Conservation (phyloP, 1,140 invertebrate species). For the Drosophila nebulosa region DNA sequence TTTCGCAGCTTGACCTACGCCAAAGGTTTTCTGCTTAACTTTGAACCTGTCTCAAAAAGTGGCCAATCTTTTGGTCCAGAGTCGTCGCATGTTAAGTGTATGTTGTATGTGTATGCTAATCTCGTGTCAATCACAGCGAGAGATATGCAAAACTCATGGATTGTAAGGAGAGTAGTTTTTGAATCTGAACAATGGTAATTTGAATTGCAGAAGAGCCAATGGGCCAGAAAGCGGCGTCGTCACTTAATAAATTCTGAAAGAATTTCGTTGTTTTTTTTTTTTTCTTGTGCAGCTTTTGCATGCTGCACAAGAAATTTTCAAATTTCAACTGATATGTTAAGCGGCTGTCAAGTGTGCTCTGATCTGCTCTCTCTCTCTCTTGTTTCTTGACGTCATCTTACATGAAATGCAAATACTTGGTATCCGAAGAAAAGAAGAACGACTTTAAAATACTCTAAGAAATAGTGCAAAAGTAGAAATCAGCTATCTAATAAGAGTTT, state of each 20-base stretch:
- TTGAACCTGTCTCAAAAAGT: conserved; percentile 44
- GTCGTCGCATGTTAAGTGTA: neutral
- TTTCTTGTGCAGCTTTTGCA: conserved; percentile 49
- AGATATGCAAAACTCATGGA: conserved; percentile 57
- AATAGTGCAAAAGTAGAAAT: neutral
- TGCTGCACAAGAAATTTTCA: conserved; percentile 66
- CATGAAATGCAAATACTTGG: conserved; percentile 67
- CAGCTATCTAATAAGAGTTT: neutral
- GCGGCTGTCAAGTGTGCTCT: conserved; percentile 57
- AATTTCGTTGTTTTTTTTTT: neutral
- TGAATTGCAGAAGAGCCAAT: conserved; percentile 70
- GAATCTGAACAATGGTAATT: conserved; percentile 65
- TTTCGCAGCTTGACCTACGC: conserved; percentile 52
- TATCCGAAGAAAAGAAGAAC: neutral
- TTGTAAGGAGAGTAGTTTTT: conserved; percentile 10
- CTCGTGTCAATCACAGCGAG: conserved; percentile 67
- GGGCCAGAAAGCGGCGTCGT: conserved; percentile 30
- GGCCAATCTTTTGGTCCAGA: neutral
- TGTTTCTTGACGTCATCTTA: conserved; percentile 65
- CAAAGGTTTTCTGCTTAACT: conserved; percentile 70
- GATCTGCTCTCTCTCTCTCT: conserved; percentile 32
- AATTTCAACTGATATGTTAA: conserved; percentile 77
- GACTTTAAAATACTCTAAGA: neutral
- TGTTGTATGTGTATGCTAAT: conserved; percentile 62
- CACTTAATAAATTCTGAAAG: conserved; percentile 79